Conservation (phyloP, 1,140 invertebrate species). For the Bicyclus anynana region DNA sequence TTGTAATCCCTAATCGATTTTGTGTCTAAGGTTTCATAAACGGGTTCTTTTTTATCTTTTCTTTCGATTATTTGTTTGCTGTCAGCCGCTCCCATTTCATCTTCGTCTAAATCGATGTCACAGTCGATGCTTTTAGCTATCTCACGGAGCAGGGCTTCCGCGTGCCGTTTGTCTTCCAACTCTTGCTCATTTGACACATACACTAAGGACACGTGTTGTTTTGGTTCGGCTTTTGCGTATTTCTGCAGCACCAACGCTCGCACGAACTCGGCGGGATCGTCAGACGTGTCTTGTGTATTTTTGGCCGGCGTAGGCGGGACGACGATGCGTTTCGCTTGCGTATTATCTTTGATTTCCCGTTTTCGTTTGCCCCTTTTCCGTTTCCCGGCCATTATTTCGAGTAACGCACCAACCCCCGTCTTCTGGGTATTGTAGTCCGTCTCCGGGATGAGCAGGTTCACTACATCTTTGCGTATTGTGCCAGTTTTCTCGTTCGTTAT, state of each 20-base stretch:
- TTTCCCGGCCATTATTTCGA: slow-evolving; percentile 63
- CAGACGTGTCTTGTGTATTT: slow-evolving; percentile 47
- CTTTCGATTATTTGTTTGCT: slow-evolving; percentile 31
- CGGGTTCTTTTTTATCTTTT: slow-evolving; percentile 30
- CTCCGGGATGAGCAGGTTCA: slow-evolving; percentile 59
- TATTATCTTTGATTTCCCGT: slow-evolving; percentile 16
- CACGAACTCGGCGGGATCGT: slow-evolving; percentile 55
- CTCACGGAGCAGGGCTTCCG: slow-evolving; percentile 57
- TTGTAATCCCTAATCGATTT: slow-evolving; percentile 43
- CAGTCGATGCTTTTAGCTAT: slow-evolving; percentile 63
- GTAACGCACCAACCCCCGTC: slow-evolving; percentile 49
- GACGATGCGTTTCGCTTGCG: slow-evolving; percentile 15
- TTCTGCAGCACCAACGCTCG: slow-evolving; percentile 63
- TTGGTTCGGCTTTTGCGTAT: slow-evolving; percentile 49
- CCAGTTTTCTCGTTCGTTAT: slow-evolving; percentile 44
- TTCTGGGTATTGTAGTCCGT: slow-evolving; percentile 56
- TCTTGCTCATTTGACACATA: slow-evolving; percentile 52
- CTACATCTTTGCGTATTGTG: slow-evolving; percentile 57
- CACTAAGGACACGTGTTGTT: slow-evolving; percentile 63
- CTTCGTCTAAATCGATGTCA: slow-evolving; percentile 53
- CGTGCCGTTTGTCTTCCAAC: slow-evolving; percentile 53
- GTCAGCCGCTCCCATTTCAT: slow-evolving; percentile 56
- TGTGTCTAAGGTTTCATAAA: slow-evolving; percentile 44
- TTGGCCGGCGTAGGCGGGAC: slow-evolving; percentile 40
- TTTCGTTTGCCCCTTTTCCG: slow-evolving; percentile 47